A percentile compares a stretch with the other conserved stretches of the same genome.
phyloP scores from a whole-genome alignment of 1,140 invertebrate genomes.

The Drosophila orena region DNA sequence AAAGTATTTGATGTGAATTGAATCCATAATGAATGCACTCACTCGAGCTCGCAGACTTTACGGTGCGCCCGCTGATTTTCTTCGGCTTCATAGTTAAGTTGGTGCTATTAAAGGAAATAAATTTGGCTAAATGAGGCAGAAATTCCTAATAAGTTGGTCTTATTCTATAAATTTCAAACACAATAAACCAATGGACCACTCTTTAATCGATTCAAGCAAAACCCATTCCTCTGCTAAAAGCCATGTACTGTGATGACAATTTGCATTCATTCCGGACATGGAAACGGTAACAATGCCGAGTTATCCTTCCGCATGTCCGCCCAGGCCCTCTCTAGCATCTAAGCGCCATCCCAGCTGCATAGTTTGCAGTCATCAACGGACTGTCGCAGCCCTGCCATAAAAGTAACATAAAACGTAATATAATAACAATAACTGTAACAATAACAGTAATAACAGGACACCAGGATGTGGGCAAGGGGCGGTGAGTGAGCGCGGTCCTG shows the following conservation, averaged over 20 bases:
- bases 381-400: conserved; percentile 42
- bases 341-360: conserved; percentile 20
- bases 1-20: conserved; percentile 28
- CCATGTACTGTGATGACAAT: conserved; percentile 9
- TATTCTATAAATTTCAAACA: too few species aligned
- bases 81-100: not conserved
- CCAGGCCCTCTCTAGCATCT: not conserved
- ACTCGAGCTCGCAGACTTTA: not conserved
- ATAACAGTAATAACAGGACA: conserved; percentile 62
- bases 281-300: conserved; percentile 9
- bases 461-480: conserved; percentile 30
- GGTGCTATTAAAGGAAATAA: not conserved
- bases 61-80: not conserved
- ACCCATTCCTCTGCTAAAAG: not conserved
- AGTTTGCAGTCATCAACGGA: conserved; percentile 12
- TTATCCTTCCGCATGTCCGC: not conserved
- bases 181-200: too few species aligned
- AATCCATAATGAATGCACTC: conserved; percentile 53
- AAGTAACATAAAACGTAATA: conserved; percentile 69
- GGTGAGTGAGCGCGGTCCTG: not conserved
- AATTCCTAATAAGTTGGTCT: too few species aligned
- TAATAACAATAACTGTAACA: conserved; percentile 72
- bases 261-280: conserved; percentile 17
- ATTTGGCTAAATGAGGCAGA: not conserved
- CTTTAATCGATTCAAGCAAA: conserved; percentile 6